A percentile compares a stretch with the other conserved stretches of the same genome.
phyloP scores from a whole-genome alignment of 2,888 invertebrate genomes.

The Tetranychus piercei region DNA sequence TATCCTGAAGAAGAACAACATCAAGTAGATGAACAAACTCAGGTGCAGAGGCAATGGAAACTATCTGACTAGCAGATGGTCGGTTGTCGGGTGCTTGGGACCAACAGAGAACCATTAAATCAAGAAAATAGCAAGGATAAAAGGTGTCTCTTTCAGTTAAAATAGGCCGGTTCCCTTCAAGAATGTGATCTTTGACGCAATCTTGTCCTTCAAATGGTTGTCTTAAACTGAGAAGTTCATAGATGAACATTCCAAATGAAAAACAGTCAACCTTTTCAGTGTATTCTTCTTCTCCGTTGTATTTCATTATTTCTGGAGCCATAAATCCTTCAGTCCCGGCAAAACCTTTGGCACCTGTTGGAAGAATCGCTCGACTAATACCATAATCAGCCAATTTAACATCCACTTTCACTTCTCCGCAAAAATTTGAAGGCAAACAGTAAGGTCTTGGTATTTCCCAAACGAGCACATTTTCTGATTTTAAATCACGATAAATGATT shows the following conservation, averaged over 20 bases:
- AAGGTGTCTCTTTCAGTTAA: constrained; percentile 47
- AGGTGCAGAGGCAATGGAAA: constrained; percentile 73
- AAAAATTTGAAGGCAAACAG: constrained; percentile 31
- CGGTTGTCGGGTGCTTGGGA: constrained; percentile 55
- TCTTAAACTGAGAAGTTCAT: constrained; percentile 75
- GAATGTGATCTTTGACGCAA: constrained; percentile 83
- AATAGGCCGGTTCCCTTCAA: constrained; percentile 81
- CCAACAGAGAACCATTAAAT: constrained; percentile 92
- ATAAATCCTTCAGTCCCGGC: constrained; percentile 98
- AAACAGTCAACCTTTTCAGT: constrained; percentile 97
- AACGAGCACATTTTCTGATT: constrained; percentile 94
- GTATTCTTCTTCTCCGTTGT: constrained; percentile 95
- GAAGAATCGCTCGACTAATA: constrained; percentile 66
- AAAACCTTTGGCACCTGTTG: constrained; percentile 85
- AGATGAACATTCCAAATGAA: constrained; percentile 95
- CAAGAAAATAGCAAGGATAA: constrained; percentile 48
- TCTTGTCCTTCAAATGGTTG: constrained; percentile 69
- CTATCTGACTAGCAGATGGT: constrained; percentile 82
- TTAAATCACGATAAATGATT: constrained; percentile 78
- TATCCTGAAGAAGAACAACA: constrained; percentile 47
- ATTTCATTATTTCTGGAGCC: constrained; percentile 95
- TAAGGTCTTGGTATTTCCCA: constrained; percentile 79
- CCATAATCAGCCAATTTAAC: constrained; percentile 95
- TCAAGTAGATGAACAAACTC: constrained; percentile 77
- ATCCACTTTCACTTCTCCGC: constrained; percentile 40